Conservation (phyloP, 1,140 invertebrate species). For the Battus philenor region DNA sequence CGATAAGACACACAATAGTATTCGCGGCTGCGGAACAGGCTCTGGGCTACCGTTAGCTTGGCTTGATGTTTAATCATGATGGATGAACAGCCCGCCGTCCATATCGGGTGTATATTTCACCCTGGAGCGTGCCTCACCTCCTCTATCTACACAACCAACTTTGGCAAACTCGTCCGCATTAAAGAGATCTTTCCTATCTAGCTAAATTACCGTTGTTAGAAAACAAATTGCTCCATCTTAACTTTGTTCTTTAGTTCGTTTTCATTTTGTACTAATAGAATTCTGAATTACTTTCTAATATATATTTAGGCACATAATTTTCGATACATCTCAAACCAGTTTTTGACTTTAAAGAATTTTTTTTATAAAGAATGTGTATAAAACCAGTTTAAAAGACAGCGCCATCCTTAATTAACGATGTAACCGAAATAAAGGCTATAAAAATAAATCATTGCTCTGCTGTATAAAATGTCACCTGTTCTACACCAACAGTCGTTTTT, state of each 20-base stretch:
- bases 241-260: not conserved
- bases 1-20: constrained; percentile 3
- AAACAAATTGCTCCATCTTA: constrained; percentile 13
- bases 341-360: too few relatives aligned
- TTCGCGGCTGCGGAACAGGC: constrained; percentile 1
- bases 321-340: too few relatives aligned
- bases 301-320: too few relatives aligned
- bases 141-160: constrained; percentile 17
- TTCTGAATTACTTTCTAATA: too few relatives aligned
- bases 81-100: constrained; percentile 34
- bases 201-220: constrained; percentile 13
- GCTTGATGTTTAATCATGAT: constrained; percentile 56
- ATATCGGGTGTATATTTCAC: constrained; percentile 26
- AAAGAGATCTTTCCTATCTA: constrained; percentile 29
- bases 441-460: too few relatives aligned
- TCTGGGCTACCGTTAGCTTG: constrained; percentile 37
- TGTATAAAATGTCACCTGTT: too few relatives aligned
- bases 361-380: too few relatives aligned
- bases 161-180: constrained; percentile 21
- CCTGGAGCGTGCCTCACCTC: constrained; percentile 23
- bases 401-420: too few relatives aligned
- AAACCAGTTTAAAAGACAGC: too few relatives aligned
- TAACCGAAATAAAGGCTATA: too few relatives aligned
- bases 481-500: too few relatives aligned
- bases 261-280: too few relatives aligned